These are phyloP conservation scores for Harmothoe impar DNA, from an alignment of 2,888 invertebrate species.

Conservation along the genomic window DNA sequence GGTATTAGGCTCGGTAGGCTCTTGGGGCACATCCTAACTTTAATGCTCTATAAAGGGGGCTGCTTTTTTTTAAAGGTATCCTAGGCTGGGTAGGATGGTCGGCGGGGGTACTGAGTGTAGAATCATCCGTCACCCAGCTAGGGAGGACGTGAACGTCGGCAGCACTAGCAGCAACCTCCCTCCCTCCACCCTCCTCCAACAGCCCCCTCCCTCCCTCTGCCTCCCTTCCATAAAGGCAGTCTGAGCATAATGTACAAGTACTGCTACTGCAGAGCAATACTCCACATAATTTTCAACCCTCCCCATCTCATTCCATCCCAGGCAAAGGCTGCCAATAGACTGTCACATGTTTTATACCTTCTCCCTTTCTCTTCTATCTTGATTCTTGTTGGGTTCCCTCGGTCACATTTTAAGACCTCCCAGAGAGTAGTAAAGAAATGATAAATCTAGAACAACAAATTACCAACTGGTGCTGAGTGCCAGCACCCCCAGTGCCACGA, in stretches of 20 bases:
- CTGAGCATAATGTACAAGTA: conserved; percentile 27
- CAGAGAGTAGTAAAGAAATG: not conserved
- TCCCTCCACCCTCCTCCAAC: not conserved
- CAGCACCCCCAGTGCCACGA: not conserved
- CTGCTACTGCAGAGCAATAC: conserved; percentile 20
- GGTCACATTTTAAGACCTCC: not conserved
- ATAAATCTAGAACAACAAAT: not conserved
- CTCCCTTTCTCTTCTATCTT: not conserved
- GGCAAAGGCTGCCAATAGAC: not conserved
- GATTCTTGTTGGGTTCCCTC: not conserved
- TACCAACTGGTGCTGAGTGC: not conserved
- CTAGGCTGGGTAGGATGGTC: too few species aligned
- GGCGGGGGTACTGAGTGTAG: too few species aligned
- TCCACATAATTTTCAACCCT: not conserved
- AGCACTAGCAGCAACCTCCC: too few species aligned
- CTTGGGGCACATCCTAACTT: too few species aligned
- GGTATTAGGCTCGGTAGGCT: too few species aligned
- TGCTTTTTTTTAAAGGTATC: too few species aligned
- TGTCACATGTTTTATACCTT: not conserved
- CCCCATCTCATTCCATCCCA: not conserved
- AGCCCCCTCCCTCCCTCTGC: not conserved
- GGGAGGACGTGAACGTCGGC: too few species aligned
- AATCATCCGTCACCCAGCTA: too few species aligned
- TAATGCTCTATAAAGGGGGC: too few species aligned
- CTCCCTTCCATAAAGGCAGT: not conserved